Evolutionary conservation across 2,888 invertebrate species (phyloP).

Genomic region (Aphodius granarius): DNA sequence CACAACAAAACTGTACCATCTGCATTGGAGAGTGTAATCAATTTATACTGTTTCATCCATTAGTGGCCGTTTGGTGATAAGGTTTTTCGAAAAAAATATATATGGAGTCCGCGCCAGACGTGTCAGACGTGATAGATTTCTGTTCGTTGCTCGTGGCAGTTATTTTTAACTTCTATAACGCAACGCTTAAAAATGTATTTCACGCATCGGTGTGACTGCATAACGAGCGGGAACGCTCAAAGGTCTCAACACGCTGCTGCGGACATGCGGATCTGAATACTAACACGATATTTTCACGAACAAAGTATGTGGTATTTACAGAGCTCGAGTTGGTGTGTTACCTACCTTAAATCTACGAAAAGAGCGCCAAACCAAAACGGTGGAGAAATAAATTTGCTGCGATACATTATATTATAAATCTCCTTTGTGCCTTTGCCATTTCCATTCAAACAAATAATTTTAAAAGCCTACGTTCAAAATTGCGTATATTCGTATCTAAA

Average conservation of each 20-base stretch:
- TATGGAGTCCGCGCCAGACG: not conserved
- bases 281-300: no score
- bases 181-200: not conserved
- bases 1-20: not conserved
- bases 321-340: no score
- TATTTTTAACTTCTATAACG: not conserved
- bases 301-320: no score
- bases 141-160: not conserved
- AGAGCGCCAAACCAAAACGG: not conserved
- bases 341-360: no score
- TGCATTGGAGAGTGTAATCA: not conserved
- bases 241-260: no score
- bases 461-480: no score
- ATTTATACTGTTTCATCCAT: not conserved
- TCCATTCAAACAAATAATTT: not conserved
- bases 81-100: not conserved
- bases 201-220: not conserved
- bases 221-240: no score
- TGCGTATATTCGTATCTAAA: no score
- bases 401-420: not conserved
- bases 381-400: not conserved
- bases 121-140: not conserved
- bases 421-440: not conserved
- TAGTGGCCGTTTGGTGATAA: not conserved
- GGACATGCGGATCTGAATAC: no score